Conservation (phyloP, 2,888 invertebrate genomes). For the Plebejus argus region DNA sequence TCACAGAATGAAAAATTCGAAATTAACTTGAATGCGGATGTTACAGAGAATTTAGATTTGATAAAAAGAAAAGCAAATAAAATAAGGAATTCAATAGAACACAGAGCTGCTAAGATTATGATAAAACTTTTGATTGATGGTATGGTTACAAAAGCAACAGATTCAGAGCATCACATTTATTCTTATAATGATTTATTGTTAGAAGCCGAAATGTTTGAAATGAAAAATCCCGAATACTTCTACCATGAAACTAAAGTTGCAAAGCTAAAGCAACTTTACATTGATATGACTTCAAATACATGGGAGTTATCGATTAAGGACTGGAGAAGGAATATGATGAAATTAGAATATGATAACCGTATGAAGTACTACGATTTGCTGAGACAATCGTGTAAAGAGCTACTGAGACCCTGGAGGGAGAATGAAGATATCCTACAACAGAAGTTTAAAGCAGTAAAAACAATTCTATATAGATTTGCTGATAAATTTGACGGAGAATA, state of each 20-base stretch:
- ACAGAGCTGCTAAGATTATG: conserved; percentile 51
- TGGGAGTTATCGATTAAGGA: conserved; percentile 66
- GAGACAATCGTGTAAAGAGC: conserved; percentile 50
- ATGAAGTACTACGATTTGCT: conserved; percentile 62
- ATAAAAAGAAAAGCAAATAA: conserved; percentile 49
- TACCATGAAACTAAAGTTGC: conserved; percentile 70
- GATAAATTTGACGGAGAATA: conserved; percentile 60
- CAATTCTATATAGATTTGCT: conserved; percentile 56
- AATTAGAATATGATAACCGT: conserved; percentile 61
- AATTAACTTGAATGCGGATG: conserved; percentile 62
- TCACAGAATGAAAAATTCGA: conserved; percentile 53
- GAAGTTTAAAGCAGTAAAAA: conserved; percentile 58
- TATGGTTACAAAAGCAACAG: conserved; percentile 51
- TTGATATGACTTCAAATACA: conserved; percentile 54
- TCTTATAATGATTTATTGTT: conserved; percentile 64
- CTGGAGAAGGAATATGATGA: conserved; percentile 66
- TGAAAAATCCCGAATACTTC: conserved; percentile 70
- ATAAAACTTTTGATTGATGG: conserved; percentile 51
- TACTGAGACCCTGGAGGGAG: conserved; percentile 48
- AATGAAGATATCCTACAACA: conserved; percentile 54
- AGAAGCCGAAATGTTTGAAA: conserved; percentile 66
- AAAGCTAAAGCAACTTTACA: conserved; percentile 57
- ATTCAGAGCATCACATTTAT: conserved; percentile 55
- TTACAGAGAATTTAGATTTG: conserved; percentile 53
- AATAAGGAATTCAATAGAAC: conserved; percentile 54